Evolutionary conservation across 2,797 vertebrate species (phyloP).

Genomic region (Carcharodon carcharias): DNA sequence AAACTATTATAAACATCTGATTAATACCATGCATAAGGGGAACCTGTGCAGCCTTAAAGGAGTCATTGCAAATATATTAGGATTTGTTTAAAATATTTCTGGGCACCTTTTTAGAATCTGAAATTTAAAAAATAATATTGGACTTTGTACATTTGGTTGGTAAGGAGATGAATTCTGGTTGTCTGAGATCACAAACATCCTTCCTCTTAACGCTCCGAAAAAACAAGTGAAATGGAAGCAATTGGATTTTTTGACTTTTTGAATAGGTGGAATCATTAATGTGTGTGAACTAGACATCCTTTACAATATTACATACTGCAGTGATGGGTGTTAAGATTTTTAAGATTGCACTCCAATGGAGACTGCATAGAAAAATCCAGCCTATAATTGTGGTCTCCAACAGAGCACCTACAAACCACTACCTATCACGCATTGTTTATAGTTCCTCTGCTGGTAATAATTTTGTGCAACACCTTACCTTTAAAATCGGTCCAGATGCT

Average conservation of each 20-base stretch:
- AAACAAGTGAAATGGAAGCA: background rate
- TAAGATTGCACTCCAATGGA: background rate
- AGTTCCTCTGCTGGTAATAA: background rate
- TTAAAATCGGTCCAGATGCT: background rate
- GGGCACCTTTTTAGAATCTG: background rate
- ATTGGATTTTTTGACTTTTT: background rate
- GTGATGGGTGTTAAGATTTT: background rate
- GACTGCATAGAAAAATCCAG: background rate
- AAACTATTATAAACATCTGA: background rate
- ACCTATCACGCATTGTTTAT: background rate
- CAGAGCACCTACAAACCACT: too few relatives aligned
- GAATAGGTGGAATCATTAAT: background rate
- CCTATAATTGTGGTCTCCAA: too few relatives aligned
- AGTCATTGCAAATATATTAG: background rate
- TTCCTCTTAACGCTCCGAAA: background rate
- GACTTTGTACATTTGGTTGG: background rate
- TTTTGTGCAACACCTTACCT: background rate
- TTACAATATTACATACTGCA: background rate
- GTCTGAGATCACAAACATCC: background rate
- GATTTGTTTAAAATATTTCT: background rate
- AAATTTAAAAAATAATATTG: background rate
- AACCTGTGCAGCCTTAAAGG: background rate
- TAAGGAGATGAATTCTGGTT: background rate
- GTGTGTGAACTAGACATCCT: background rate
- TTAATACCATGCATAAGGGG: background rate